Percentiles rank a stretch among this genome's conserved stretches.
phyloP scores from a whole-genome alignment of 2,888 invertebrate genomes.

The Dascillus cervinus region DNA sequence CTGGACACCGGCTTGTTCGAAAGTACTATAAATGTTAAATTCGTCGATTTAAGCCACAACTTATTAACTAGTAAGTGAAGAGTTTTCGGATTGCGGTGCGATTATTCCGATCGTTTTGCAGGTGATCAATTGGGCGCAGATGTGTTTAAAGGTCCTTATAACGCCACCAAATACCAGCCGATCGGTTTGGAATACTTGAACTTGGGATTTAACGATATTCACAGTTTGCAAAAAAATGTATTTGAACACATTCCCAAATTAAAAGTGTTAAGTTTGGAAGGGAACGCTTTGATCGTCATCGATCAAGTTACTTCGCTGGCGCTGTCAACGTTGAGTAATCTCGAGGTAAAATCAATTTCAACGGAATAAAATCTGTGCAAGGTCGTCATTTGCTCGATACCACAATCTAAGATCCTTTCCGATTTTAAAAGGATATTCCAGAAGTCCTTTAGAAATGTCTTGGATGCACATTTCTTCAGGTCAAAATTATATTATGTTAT shows the following conservation, averaged over 20 bases:
- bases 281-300: slow-evolving; percentile 54
- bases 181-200: slow-evolving; percentile 54
- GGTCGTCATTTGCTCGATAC: too few relatives aligned
- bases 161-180: slow-evolving; percentile 46
- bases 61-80: slow-evolving; percentile 44
- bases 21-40: slow-evolving; percentile 44
- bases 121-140: slow-evolving; percentile 56
- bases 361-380: too few relatives aligned
- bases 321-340: slow-evolving; percentile 45
- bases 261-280: slow-evolving; percentile 51
- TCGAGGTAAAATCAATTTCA: too few relatives aligned
- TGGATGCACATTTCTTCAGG: too few relatives aligned
- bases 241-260: slow-evolving; percentile 59
- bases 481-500: too few relatives aligned
- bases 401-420: too few relatives aligned
- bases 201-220: slow-evolving; percentile 56
- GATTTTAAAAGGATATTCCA: too few relatives aligned
- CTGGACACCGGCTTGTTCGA: slow-evolving; percentile 48
- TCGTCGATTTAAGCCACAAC: slow-evolving; percentile 53
- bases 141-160: slow-evolving; percentile 60
- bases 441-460: too few relatives aligned
- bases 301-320: slow-evolving; percentile 54
- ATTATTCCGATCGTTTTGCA: slow-evolving; percentile 24
- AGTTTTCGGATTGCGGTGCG: slow-evolving; percentile 1
- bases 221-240: slow-evolving; percentile 51